Conservation (phyloP, 2,888 invertebrate genomes). For the Elegia similella region DNA sequence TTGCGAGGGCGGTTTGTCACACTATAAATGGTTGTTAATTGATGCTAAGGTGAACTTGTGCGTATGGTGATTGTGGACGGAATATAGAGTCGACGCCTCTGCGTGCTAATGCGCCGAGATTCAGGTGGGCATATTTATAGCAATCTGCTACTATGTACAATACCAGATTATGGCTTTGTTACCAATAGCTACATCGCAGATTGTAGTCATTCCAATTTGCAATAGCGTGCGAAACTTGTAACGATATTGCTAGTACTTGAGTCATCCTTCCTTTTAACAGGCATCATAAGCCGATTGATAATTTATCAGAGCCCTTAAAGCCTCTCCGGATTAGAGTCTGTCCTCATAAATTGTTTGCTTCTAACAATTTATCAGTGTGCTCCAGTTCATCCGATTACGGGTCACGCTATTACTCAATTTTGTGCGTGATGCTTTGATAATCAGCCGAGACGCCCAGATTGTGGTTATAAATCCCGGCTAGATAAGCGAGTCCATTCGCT, state of each 20-base stretch:
- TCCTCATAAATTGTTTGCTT: constrained; percentile 13
- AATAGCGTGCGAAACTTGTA: not conserved
- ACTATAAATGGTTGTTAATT: constrained; percentile 49
- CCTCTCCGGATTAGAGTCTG: not conserved
- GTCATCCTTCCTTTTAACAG: not conserved
- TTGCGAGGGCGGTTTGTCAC: constrained; percentile 49
- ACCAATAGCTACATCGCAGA: not conserved
- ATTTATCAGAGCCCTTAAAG: constrained; percentile 5
- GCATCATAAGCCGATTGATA: not conserved
- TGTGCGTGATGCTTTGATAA: constrained; percentile 43
- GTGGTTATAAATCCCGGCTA: constrained; percentile 43
- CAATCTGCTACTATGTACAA: constrained; percentile 2
- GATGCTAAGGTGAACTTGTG: constrained; percentile 64
- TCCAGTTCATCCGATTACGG: constrained; percentile 13
- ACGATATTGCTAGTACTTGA: not conserved
- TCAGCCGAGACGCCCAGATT: constrained; percentile 36
- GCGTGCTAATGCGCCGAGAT: constrained; percentile 33
- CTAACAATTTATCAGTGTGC: constrained; percentile 18
- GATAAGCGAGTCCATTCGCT: constrained; percentile 44
- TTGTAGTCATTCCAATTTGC: constrained; percentile 2
- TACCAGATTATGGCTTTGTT: not conserved
- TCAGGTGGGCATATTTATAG: constrained; percentile 7
- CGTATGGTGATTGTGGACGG: constrained; percentile 40
- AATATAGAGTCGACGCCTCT: constrained; percentile 54
- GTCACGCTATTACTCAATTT: constrained; percentile 35